Evolutionary conservation across 2,113 vertebrate species (phyloP).

Genomic region (Embiotoca jacksoni): DNA sequence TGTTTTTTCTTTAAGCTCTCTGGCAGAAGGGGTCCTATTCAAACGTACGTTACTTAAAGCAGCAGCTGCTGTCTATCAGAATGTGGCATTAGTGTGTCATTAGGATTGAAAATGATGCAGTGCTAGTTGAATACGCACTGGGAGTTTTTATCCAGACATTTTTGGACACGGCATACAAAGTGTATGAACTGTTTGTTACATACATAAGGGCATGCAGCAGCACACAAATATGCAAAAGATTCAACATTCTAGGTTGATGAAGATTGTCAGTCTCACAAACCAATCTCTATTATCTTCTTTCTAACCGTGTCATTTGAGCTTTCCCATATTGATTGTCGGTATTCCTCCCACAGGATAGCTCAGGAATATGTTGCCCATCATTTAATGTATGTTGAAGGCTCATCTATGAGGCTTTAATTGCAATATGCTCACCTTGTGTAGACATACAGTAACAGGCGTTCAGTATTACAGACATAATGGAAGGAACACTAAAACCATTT

Average conservation of each 20-base stretch:
- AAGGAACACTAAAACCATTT: conserved; percentile 45
- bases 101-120: conserved; percentile 17
- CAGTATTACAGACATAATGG: conserved; percentile 27
- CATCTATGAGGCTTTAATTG: conserved; percentile 33
- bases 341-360: background rate
- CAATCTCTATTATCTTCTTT: background rate
- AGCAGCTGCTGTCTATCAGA: no score
- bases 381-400: conserved; percentile 25
- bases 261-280: background rate
- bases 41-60: no score
- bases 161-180: background rate
- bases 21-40: no score
- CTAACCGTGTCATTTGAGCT: background rate
- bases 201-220: no score
- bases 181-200: no score
- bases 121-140: background rate
- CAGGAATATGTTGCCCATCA: background rate
- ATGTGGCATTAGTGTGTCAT: background rate
- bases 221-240: no score
- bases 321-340: background rate
- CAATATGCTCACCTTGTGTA: conserved; percentile 12
- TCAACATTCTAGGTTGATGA: background rate
- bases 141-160: background rate
- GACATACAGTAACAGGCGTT: conserved; percentile 19
- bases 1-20: no score